phyloP scores from a whole-genome alignment of 1,140 invertebrate genomes.

The Elymnias hypermnestra region DNA sequence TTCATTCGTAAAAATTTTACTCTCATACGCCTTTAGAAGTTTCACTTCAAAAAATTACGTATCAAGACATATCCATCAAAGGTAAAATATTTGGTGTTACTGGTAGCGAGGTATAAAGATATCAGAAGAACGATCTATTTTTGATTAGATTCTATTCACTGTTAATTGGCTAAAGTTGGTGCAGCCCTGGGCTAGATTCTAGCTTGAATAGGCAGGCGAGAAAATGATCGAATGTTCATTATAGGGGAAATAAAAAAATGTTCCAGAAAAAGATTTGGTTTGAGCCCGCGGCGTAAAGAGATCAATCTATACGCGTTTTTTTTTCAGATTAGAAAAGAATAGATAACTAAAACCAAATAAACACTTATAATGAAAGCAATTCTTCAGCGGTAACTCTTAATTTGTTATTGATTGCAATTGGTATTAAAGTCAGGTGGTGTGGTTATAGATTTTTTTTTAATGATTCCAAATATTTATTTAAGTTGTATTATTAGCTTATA shows the following conservation, averaged over 20 bases:
- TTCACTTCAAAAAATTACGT: too few species aligned
- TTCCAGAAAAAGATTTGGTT: constrained; percentile 5
- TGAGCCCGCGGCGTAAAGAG: constrained; percentile 1
- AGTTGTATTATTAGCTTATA: too few species aligned
- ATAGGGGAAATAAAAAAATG: constrained; percentile 7
- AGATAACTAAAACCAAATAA: background rate
- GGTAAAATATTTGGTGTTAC: background rate
- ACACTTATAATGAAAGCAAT: background rate
- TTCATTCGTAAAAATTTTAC: too few species aligned
- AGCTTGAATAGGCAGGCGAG: constrained; percentile 10
- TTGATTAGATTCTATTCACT: constrained; percentile 50
- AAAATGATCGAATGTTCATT: constrained; percentile 26
- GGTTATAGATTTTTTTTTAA: too few species aligned
- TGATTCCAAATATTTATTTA: too few species aligned
- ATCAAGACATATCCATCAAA: too few species aligned
- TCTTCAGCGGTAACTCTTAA: background rate
- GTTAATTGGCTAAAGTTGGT: constrained; percentile 32
- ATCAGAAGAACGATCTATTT: constrained; percentile 43
- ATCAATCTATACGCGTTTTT: background rate
- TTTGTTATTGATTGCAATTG: background rate
- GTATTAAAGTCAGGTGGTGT: too few species aligned
- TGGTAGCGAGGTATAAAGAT: constrained; percentile 24
- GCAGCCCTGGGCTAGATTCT: constrained; percentile 14
- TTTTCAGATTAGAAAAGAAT: background rate
- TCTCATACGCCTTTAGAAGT: too few species aligned